Conservation (phyloP, 2,888 invertebrate species). For the Ophonus ardosiacus region DNA sequence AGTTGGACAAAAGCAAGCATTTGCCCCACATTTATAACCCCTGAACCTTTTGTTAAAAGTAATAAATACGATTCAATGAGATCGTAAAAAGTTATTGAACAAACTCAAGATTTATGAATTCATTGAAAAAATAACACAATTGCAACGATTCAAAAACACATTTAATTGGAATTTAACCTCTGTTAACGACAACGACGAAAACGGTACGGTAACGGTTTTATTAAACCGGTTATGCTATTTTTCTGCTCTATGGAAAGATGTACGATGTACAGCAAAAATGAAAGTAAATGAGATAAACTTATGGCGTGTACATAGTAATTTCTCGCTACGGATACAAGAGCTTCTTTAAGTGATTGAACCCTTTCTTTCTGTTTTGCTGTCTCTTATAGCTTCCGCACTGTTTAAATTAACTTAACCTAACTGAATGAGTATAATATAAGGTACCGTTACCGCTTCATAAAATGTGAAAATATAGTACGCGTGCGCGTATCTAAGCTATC, state of each 20-base stretch:
- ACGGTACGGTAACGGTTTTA: background rate
- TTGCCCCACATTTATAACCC: constrained; percentile 11
- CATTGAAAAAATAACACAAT: constrained; percentile 33
- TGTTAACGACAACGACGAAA: background rate
- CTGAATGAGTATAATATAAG: too few species aligned
- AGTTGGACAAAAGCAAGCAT: constrained; percentile 4
- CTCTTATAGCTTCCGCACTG: background rate
- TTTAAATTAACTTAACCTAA: too few species aligned
- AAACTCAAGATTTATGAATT: constrained; percentile 46
- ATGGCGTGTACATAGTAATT: constrained; percentile 12
- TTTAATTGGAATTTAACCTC: constrained; percentile 20
- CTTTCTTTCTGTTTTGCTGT: constrained; percentile 23
- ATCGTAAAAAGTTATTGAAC: constrained; percentile 46
- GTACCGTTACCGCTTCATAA: background rate
- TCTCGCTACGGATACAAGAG: constrained; percentile 35
- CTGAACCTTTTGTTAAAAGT: constrained; percentile 41
- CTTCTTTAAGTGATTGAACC: constrained; percentile 21
- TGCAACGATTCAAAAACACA: constrained; percentile 39
- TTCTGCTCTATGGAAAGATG: constrained; percentile 1
- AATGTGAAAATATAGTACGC: constrained; percentile 3
- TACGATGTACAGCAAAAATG: background rate
- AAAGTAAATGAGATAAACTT: constrained; percentile 43
- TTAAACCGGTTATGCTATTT: constrained; percentile 1
- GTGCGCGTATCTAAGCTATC: background rate
- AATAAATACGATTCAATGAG: constrained; percentile 34